These are phyloP conservation scores for Torymus texanus DNA, from an alignment of 2,888 invertebrate genomes.

Conservation along the genomic window DNA sequence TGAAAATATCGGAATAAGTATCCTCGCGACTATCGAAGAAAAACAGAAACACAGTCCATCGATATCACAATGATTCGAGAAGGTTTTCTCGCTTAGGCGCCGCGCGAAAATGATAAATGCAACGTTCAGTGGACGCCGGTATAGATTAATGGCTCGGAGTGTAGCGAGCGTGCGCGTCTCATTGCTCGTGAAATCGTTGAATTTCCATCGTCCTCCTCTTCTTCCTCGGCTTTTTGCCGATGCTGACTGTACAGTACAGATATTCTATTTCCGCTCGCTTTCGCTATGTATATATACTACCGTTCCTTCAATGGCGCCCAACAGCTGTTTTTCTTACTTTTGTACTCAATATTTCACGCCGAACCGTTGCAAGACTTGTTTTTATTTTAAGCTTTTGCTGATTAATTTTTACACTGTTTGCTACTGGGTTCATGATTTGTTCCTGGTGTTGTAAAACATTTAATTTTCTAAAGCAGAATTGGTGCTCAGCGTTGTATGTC, in stretches of 20 bases:
- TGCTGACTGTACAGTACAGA: no score
- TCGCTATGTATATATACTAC: slow-evolving; percentile 1
- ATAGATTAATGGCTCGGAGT: slow-evolving; percentile 34
- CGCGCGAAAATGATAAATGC: slow-evolving; percentile 45
- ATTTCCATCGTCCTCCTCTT: slow-evolving; percentile 34
- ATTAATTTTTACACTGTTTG: slow-evolving; percentile 5
- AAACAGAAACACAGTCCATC: no score
- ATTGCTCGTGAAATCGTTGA: slow-evolving; percentile 43
- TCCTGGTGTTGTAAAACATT: no score
- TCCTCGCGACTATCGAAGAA: no score
- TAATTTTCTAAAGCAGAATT: no score
- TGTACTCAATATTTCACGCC: slow-evolving; percentile 16
- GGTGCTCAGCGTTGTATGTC: no score
- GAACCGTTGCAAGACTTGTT: neutral
- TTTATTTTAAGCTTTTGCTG: neutral
- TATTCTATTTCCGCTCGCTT: neutral
- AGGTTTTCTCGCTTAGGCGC: slow-evolving; percentile 10
- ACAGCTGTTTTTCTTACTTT: neutral
- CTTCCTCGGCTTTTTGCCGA: neutral
- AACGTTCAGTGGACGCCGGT: neutral
- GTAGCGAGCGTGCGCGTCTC: slow-evolving; percentile 2
- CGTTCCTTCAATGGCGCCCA: no score
- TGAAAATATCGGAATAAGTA: no score
- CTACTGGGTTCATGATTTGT: neutral
- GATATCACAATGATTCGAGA: no score